Base-by-base conservation (phyloP, 2,888 invertebrate species). In the Drosophila mayaguana region DNA sequence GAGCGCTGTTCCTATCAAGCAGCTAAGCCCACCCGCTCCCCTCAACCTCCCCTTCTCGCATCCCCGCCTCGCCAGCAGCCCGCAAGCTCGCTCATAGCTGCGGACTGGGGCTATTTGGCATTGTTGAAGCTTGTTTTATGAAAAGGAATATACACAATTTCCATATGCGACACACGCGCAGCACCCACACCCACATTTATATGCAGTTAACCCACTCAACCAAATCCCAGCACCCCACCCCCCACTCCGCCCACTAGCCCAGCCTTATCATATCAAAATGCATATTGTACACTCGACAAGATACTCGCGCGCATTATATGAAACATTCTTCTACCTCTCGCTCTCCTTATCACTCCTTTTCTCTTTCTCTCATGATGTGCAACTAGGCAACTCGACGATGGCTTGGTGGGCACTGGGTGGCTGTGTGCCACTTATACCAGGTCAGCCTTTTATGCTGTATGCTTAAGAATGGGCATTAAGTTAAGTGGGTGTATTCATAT, bases 211-310 rank as follows among this genome's bases (percentile, higher is more conserved):
- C 54, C 59, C 51, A 56, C 54, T 54, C 62, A 56, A 43, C 48
- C 43, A 48, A 53, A 53, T 53, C 22, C 36, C 53, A 43, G 8
- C 12, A 1, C 12, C 48, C n/a, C n/a, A n/a, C n/a, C n/a, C n/a
- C 2, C 28, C 32, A 9, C 4, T 5, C 22, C 48, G 2, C 2
- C 22, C 46, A 7, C 48, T 50, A 12, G 28, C 6, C 45, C 16
- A 46, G 1, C 38, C 40, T 70, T 78, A 60, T 65, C 78, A 67
- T 75, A 88, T 80, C 82, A 86, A 81, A 88, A 84, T 84, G 83
- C 87, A 88, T 84, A 83, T 86, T 86, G 87, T 83, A 88, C 87
- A 80, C 89, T 78, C 83, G 78, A 78, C 66, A 67, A 80, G 78
- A 75, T 79, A 72, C 83, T 85, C 83, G 70, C 85, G 70, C 65